A percentile compares a stretch with the other conserved stretches of the same genome.
Conservation (phyloP, 2,113 vertebrate species). For the Synodontis membranacea region DNA sequence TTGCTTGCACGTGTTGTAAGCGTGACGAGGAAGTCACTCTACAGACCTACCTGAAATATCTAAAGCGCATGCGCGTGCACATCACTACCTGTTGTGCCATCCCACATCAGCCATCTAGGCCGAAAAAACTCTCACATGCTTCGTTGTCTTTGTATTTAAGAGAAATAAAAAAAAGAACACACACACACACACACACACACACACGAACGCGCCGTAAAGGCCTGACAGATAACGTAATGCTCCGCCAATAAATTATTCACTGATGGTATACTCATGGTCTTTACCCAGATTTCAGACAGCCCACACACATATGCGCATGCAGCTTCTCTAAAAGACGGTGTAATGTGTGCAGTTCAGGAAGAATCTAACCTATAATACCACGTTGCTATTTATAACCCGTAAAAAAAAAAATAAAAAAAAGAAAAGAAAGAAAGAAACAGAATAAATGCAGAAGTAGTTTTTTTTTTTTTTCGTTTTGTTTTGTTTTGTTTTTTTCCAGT, state of each 20-base stretch:
- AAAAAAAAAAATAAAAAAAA: neutral
- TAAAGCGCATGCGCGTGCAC: constrained; percentile 11
- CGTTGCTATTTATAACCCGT: neutral
- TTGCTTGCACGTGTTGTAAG: neutral
- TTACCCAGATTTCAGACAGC: constrained; percentile 39
- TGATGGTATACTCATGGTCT: constrained; percentile 27
- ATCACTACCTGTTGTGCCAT: constrained; percentile 44
- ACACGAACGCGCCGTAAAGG: constrained; percentile 36
- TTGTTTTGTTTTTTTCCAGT: no score
- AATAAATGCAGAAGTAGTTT: neutral
- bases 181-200: constrained; percentile 33
- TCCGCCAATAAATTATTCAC: constrained; percentile 52
- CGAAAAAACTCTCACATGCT: constrained; percentile 24
- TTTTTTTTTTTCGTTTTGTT: no score
- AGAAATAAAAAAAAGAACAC: constrained; percentile 21
- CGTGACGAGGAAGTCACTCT: constrained; percentile 3
- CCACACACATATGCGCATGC: neutral
- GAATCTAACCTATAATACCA: neutral
- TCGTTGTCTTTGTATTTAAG: constrained; percentile 34
- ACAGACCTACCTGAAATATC: neutral
- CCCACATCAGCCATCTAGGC: constrained; percentile 36
- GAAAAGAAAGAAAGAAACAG: no score
- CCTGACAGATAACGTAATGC: constrained; percentile 10
- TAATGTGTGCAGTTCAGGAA: neutral
- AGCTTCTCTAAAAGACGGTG: neutral